Conservation (phyloP, 2,888 invertebrate species). For the Rhorus exstirpatorius region DNA sequence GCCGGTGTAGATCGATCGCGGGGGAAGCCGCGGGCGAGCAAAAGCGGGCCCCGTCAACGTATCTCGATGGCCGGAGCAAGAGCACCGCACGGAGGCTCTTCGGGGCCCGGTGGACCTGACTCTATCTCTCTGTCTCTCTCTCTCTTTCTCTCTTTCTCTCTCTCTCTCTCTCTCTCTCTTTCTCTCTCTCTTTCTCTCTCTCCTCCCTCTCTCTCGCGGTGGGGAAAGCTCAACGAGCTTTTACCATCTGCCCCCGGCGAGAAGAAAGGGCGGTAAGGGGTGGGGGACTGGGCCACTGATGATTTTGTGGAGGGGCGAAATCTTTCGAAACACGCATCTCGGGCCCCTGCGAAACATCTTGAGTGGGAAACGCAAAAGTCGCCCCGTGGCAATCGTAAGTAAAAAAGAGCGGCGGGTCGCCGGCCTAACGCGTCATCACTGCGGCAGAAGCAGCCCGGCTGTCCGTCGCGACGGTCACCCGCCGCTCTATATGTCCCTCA, state of each 20-base stretch:
- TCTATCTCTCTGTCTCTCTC: conserved; percentile 27
- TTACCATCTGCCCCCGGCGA: conserved; percentile 16
- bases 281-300: conserved; percentile 69
- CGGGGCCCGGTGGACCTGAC: conserved; percentile 36
- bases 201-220: conserved; percentile 31
- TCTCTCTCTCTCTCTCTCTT: conserved; percentile 35
- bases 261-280: conserved; percentile 56
- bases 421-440: conserved; percentile 23
- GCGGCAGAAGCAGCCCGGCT: conserved; percentile 56
- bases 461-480: conserved; percentile 57
- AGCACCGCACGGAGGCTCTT: conserved; percentile 71
- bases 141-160: conserved; percentile 41
- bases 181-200: conserved; percentile 37
- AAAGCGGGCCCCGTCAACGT: conserved; percentile 78
- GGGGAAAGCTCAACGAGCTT: conserved; percentile 63
- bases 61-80: conserved; percentile 75
- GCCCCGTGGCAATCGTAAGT: conserved; percentile 11
- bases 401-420: conserved; percentile 23
- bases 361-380: conserved; percentile 52
- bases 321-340: conserved; percentile 26
- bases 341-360: conserved; percentile 32
- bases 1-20: conserved; percentile 24
- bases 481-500: neutral
- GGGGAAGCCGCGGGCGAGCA: conserved; percentile 75
- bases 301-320: conserved; percentile 14